Conservation (phyloP, 2,113 vertebrate genomes). For the Vanacampus margaritifer region DNA sequence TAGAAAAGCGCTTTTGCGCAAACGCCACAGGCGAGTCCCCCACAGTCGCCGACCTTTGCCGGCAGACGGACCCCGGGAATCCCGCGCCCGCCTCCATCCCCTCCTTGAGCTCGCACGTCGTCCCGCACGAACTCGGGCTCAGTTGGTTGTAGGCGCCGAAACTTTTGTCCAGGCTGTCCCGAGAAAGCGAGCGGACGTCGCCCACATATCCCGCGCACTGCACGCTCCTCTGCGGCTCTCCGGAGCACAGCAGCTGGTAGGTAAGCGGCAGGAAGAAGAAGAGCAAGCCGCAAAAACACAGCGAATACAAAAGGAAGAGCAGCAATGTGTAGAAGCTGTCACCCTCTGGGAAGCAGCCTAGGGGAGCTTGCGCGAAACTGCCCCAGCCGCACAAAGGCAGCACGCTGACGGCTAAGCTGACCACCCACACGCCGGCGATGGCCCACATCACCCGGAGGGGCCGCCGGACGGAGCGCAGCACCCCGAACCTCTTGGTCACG, state of each 20-base stretch:
- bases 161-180: slow-evolving; percentile 69
- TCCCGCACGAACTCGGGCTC: slow-evolving; percentile 50
- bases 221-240: slow-evolving; percentile 71
- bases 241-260: slow-evolving; percentile 85
- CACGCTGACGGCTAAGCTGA: slow-evolving; percentile 80
- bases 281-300: slow-evolving; percentile 78
- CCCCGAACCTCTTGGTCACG: slow-evolving; percentile 68
- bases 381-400: slow-evolving; percentile 91
- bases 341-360: slow-evolving; percentile 83
- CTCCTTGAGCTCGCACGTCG: slow-evolving; percentile 28
- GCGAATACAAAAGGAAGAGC: slow-evolving; percentile 75
- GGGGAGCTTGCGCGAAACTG: slow-evolving; percentile 75
- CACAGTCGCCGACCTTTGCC: slow-evolving; percentile 31
- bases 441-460: slow-evolving; percentile 70
- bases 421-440: slow-evolving; percentile 77
- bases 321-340: slow-evolving; percentile 79
- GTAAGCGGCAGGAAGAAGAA: slow-evolving; percentile 80
- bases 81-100: slow-evolving; percentile 34
- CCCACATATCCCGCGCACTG: slow-evolving; percentile 67
- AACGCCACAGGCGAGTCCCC: slow-evolving; percentile 71
- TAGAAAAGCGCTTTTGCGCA: slow-evolving; percentile 91
- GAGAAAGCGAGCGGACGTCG: slow-evolving; percentile 62
- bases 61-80: slow-evolving; percentile 35
- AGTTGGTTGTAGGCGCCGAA: slow-evolving; percentile 64
- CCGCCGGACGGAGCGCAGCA: slow-evolving; percentile 53